Percentiles rank a stretch among this genome's conserved stretches.
These are phyloP conservation scores for Penaeus indicus DNA, from an alignment of 1,140 invertebrate genomes.

Conservation along the genomic window DNA sequence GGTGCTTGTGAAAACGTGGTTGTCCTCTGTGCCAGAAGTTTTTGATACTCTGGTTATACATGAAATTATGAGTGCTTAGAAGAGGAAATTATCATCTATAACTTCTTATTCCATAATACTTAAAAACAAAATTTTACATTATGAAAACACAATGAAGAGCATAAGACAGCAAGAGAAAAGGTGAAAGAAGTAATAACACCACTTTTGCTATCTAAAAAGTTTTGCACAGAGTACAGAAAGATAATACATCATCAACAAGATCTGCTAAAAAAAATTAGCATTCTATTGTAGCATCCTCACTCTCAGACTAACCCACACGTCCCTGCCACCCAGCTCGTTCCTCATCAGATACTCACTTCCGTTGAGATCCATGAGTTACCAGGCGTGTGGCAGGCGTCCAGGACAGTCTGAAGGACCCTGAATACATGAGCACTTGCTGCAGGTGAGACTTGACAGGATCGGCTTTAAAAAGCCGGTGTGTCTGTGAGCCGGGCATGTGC, in stretches of 20 bases:
- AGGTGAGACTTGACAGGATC: constrained; percentile 57
- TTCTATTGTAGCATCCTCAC: constrained; percentile 65
- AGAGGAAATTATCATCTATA: constrained; percentile 37
- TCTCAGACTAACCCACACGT: constrained; percentile 60
- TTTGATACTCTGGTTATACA: constrained; percentile 39
- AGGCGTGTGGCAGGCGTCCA: constrained; percentile 45
- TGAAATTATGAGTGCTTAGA: not conserved
- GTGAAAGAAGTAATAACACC: constrained; percentile 44
- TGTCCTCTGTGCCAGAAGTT: constrained; percentile 56
- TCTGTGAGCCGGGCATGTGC: constrained; percentile 61
- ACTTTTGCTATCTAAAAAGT: constrained; percentile 25
- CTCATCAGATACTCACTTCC: not conserved
- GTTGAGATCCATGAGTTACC: not conserved
- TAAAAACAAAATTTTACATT: constrained; percentile 36
- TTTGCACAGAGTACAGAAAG: constrained; percentile 56
- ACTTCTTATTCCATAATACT: constrained; percentile 24
- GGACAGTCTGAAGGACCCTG: constrained; percentile 64
- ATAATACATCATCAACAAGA: constrained; percentile 52
- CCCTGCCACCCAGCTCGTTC: constrained; percentile 8
- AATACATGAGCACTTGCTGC: constrained; percentile 62
- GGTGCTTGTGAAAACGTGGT: constrained; percentile 58
- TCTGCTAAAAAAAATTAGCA: constrained; percentile 48
- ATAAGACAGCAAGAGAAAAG: constrained; percentile 13
- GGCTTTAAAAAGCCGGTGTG: constrained; percentile 46
- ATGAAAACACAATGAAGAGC: constrained; percentile 34